A percentile compares a stretch with the other conserved stretches of the same genome.
Conservation (phyloP, 2,888 invertebrate species). For the Watsonalla cultraria region DNA sequence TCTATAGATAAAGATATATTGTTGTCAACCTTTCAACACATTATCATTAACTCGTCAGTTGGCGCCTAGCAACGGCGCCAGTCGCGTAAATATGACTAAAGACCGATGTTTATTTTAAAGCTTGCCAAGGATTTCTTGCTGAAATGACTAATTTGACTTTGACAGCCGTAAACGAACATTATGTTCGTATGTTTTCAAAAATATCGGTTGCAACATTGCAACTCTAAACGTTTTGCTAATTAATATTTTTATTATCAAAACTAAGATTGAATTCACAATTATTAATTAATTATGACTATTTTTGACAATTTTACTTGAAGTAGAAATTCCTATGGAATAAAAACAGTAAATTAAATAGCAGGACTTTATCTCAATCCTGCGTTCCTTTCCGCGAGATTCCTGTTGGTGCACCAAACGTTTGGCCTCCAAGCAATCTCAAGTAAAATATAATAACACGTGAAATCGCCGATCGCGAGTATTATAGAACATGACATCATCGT, state of each 20-base stretch:
- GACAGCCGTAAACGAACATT: not conserved
- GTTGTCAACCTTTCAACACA: not conserved
- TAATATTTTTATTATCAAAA: too few species aligned
- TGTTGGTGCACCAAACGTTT: not conserved
- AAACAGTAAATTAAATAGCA: too few species aligned
- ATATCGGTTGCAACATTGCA: too few species aligned
- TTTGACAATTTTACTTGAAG: too few species aligned
- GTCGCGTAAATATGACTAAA: not conserved
- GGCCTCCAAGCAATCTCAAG: not conserved
- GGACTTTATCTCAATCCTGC: too few species aligned
- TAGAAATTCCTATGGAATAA: too few species aligned
- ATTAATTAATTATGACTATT: too few species aligned
- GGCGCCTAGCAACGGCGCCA: conserved; percentile 4
- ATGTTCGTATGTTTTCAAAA: too few species aligned
- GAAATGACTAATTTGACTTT: not conserved
- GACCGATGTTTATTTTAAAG: not conserved
- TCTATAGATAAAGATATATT: too few species aligned
- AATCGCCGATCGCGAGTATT: not conserved
- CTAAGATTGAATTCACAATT: too few species aligned
- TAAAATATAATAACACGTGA: not conserved
- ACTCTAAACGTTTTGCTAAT: too few species aligned
- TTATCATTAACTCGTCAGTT: not conserved
- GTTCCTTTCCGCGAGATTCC: too few species aligned
- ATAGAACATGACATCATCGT: not conserved
- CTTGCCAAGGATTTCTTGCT: conserved; percentile 1